These are phyloP conservation scores for Neolamprologus tretocephalus DNA, from an alignment of 2,113 vertebrate genomes.

Conservation along the genomic window DNA sequence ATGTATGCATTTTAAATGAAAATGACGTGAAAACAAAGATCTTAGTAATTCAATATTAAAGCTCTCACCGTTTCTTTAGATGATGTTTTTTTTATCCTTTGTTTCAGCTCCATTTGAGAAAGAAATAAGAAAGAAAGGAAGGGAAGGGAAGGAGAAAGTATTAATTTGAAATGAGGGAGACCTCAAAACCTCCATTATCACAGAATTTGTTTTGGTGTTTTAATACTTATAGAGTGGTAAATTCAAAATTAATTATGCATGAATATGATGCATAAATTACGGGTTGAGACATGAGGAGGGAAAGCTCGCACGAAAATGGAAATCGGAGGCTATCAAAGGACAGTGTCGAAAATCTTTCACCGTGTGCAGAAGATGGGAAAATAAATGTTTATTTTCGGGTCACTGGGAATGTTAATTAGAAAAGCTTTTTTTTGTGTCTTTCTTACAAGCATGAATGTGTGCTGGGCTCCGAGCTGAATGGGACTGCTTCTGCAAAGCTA, in stretches of 20 bases:
- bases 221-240: conserved; percentile 71
- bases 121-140: not conserved
- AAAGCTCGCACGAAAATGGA: conserved; percentile 56
- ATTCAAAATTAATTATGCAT: conserved; percentile 81
- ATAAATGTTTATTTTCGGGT: conserved; percentile 78
- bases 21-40: not conserved
- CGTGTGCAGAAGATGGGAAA: conserved; percentile 58
- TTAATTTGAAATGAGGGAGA: conserved; percentile 56
- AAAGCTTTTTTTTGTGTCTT: conserved; percentile 49
- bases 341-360: conserved; percentile 59
- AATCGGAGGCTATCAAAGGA: conserved; percentile 71
- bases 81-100: not conserved
- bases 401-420: conserved; percentile 88
- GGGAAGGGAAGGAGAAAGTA: not conserved
- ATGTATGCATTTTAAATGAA: not conserved
- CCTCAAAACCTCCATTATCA: conserved; percentile 65
- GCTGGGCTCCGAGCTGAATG: conserved; percentile 51
- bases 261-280: conserved; percentile 76
- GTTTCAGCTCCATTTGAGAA: not conserved
- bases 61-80: not conserved
- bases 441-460: conserved; percentile 51
- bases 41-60: not conserved
- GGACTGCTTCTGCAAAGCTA: conserved; percentile 55
- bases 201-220: conserved; percentile 67
- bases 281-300: conserved; percentile 4